These are phyloP conservation scores for Drosophila testacea DNA, from an alignment of 2,888 invertebrate species.

Conservation along the genomic window DNA sequence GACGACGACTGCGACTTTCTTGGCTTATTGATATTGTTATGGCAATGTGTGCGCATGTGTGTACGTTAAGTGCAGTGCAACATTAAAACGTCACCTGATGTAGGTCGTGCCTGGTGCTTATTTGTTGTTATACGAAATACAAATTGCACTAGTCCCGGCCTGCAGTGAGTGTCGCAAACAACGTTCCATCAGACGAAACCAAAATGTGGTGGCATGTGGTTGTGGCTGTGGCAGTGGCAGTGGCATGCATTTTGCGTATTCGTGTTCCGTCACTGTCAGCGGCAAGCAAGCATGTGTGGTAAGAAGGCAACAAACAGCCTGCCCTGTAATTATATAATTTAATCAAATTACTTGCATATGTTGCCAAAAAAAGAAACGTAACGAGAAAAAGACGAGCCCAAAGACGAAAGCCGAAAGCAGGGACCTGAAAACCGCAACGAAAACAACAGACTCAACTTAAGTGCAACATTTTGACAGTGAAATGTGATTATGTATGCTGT, in stretches of 20 bases:
- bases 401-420: slow-evolving; percentile 26
- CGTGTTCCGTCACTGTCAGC: slow-evolving; percentile 61
- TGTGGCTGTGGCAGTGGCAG: slow-evolving; percentile 3
- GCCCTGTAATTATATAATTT: slow-evolving; percentile 84
- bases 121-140: slow-evolving; percentile 86
- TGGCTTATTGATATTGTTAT: slow-evolving; percentile 64
- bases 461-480: slow-evolving; percentile 74
- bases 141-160: slow-evolving; percentile 90
- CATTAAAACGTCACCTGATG: slow-evolving; percentile 82
- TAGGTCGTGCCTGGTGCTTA: slow-evolving; percentile 88
- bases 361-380: slow-evolving; percentile 53
- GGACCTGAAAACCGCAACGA: slow-evolving; percentile 49
- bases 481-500: slow-evolving; percentile 64
- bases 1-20: slow-evolving; percentile 32
- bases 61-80: slow-evolving; percentile 51
- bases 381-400: slow-evolving; percentile 25
- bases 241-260: slow-evolving; percentile 32
- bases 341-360: slow-evolving; percentile 83
- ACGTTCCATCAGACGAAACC: slow-evolving; percentile 31
- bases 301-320: slow-evolving; percentile 33
- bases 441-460: slow-evolving; percentile 52
- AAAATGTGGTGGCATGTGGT: slow-evolving; percentile 34
- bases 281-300: slow-evolving; percentile 37
- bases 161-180: slow-evolving; percentile 85
- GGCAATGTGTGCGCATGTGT: slow-evolving; percentile 20